Conservation (phyloP, 2,797 vertebrate species). For the Poeciliopsis paucimaculata region DNA sequence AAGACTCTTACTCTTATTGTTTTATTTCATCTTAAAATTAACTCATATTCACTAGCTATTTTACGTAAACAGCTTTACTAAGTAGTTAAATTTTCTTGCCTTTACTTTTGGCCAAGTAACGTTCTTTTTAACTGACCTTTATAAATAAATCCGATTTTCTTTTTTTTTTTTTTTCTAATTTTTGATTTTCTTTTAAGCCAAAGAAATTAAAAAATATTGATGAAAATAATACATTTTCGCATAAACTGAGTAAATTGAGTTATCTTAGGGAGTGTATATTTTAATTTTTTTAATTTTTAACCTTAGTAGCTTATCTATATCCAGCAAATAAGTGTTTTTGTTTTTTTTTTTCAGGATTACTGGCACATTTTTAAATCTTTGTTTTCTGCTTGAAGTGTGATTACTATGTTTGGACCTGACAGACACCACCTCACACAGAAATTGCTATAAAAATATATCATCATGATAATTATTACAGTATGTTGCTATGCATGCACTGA, state of each 20-base stretch:
- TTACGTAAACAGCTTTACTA: neutral
- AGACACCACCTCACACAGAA: neutral
- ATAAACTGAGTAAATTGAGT: neutral
- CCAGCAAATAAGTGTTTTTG: neutral
- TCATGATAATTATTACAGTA: neutral
- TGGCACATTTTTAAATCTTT: slow-evolving; percentile 7
- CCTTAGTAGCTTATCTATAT: neutral
- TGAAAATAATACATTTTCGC: neutral
- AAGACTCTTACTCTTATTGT: neutral
- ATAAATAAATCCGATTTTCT: neutral
- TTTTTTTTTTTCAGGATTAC: neutral
- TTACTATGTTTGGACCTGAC: neutral
- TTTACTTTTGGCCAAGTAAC: neutral
- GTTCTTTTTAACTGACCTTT: neutral
- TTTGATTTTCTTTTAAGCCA: neutral
- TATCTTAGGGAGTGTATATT: neutral
- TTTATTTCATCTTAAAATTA: neutral
- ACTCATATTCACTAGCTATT: neutral
- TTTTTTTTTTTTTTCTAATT: neutral
- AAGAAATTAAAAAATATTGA: neutral
- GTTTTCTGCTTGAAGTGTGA: neutral
- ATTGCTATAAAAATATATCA: slow-evolving; percentile 4
- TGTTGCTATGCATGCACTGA: slow-evolving; percentile 14
- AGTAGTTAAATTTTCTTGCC: neutral
- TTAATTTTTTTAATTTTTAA: neutral